Conservation (phyloP, 2,888 invertebrate species). For the Arctia plantaginis region DNA sequence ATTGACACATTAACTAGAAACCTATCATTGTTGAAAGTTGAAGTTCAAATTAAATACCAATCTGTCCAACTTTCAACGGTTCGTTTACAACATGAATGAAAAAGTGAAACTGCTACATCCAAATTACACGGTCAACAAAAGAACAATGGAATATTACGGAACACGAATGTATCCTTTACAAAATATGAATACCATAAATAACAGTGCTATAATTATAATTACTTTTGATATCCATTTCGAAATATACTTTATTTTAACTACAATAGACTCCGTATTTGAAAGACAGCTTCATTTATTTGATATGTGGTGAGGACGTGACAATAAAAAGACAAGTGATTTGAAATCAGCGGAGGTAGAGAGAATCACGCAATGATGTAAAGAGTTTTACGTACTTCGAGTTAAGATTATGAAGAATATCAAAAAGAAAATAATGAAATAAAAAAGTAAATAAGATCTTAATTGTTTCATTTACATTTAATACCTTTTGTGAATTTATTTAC, state of each 20-base stretch:
- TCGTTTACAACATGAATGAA: slow-evolving; percentile 35
- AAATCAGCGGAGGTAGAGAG: slow-evolving; percentile 14
- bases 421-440: not conserved
- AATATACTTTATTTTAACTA: not conserved
- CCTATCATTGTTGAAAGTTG: not conserved
- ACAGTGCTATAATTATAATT: slow-evolving; percentile 8
- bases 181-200: slow-evolving; percentile 49
- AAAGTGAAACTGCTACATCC: slow-evolving; percentile 44
- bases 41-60: slow-evolving; percentile 4
- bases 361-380: slow-evolving; percentile 1
- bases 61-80: slow-evolving; percentile 34
- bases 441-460: not conserved
- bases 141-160: slow-evolving; percentile 53
- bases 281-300: slow-evolving; percentile 15
- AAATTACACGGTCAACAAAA: slow-evolving; percentile 44
- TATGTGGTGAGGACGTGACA: slow-evolving; percentile 12
- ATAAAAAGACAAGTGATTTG: slow-evolving; percentile 16
- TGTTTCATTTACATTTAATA: not conserved
- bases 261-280: slow-evolving; percentile 22
- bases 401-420: not conserved
- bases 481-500: not conserved
- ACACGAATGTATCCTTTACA: slow-evolving; percentile 44
- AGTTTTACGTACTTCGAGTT: not conserved
- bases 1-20: not conserved
- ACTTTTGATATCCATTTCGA: slow-evolving; percentile 14